Evolutionary conservation across 2,797 vertebrate genomes (phyloP).

Genomic region (Acipenser oxyrinchus): DNA sequence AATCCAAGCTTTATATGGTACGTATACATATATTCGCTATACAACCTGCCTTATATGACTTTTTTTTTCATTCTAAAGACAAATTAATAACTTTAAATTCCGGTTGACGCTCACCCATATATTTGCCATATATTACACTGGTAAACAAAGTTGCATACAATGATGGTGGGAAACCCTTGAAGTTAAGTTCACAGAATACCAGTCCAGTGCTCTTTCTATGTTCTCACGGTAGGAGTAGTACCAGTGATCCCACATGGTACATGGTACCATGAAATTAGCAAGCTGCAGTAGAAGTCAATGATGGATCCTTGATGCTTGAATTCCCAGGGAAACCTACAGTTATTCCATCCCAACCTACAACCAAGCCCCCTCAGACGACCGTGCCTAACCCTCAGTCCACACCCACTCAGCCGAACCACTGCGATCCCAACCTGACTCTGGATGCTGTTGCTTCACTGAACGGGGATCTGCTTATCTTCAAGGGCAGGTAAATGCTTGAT

Average conservation of each 20-base stretch:
- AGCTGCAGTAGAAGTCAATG: too few species aligned
- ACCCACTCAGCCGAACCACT: slow-evolving; percentile 15
- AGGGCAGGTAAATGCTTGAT: slow-evolving; percentile 35
- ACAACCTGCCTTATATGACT: background rate
- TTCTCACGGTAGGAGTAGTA: too few species aligned
- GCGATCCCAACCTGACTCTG: slow-evolving; percentile 38
- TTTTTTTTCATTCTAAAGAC: background rate
- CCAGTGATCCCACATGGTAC: too few species aligned
- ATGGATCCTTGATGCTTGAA: too few species aligned
- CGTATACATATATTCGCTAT: slow-evolving; percentile 7
- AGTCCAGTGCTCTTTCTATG: too few species aligned
- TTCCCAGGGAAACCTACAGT: too few species aligned
- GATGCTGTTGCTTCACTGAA: slow-evolving; percentile 44
- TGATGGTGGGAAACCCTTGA: background rate
- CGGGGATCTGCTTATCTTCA: slow-evolving; percentile 46
- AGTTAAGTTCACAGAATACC: too few species aligned
- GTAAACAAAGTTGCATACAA: background rate
- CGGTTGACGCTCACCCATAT: background rate
- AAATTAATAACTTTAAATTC: background rate
- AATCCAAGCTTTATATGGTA: slow-evolving; percentile 49
- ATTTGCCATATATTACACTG: slow-evolving; percentile 14
- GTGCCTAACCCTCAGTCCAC: slow-evolving; percentile 18
- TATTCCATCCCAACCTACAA: slow-evolving; percentile 7
- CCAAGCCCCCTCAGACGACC: slow-evolving; percentile 15
- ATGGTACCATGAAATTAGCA: too few species aligned